Percentiles rank a stretch among this genome's conserved stretches.
These are phyloP conservation scores for Aphaenogaster rudis DNA, from an alignment of 1,140 invertebrate species.

Conservation along the genomic window DNA sequence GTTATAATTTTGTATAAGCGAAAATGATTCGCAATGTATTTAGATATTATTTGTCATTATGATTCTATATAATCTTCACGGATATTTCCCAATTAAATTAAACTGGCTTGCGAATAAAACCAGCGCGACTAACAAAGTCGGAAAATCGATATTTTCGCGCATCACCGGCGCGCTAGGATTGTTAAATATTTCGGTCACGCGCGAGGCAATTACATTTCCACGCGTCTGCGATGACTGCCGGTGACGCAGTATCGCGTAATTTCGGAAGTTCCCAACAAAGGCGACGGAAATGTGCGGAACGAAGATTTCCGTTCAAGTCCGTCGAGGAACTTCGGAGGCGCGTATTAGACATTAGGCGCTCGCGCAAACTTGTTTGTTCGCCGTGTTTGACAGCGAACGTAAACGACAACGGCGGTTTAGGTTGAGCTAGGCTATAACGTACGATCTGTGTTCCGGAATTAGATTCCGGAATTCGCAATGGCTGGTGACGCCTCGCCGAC, in stretches of 20 bases:
- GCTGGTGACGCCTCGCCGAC: neutral
- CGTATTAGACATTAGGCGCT: constrained; percentile 65
- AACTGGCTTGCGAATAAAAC: constrained; percentile 1
- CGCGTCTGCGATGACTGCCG: constrained; percentile 47
- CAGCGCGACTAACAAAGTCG: constrained; percentile 8
- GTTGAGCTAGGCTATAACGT: constrained; percentile 56
- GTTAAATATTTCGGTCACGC: constrained; percentile 62
- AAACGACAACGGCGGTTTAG: constrained; percentile 34
- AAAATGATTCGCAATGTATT: constrained; percentile 7
- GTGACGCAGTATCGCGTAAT: constrained; percentile 47
- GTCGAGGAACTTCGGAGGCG: constrained; percentile 30
- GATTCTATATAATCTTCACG: neutral
- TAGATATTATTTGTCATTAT: constrained; percentile 6
- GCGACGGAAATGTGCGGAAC: constrained; percentile 37
- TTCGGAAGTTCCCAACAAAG: constrained; percentile 47
- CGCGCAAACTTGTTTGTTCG: constrained; percentile 65
- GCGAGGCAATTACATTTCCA: constrained; percentile 51
- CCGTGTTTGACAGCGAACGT: constrained; percentile 27
- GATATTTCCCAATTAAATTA: constrained; percentile 34
- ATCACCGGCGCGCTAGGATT: constrained; percentile 1
- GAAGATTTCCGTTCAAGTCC: constrained; percentile 71
- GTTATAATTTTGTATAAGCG: neutral
- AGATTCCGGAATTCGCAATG: constrained; percentile 59
- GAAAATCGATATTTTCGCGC: constrained; percentile 48
- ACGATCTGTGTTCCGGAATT: constrained; percentile 61